These are phyloP conservation scores for Chlorodrepanis virens DNA, from an alignment of 2,113 vertebrate genomes.

Conservation along the genomic window DNA sequence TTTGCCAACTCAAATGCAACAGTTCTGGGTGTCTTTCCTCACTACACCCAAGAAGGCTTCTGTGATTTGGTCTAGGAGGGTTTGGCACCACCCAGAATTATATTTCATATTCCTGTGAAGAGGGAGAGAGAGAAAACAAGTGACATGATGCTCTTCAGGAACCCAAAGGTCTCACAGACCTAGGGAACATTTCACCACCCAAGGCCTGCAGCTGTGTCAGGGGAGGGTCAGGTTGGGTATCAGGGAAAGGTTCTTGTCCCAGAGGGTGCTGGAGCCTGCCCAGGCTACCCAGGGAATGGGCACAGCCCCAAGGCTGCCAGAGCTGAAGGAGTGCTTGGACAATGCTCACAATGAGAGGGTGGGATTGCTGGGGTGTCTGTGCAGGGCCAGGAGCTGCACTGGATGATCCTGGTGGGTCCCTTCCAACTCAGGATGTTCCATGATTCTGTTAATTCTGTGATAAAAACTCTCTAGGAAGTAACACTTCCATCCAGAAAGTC, in stretches of 20 bases:
- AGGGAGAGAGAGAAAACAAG: not conserved
- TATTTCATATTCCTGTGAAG: not conserved
- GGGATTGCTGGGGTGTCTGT: not conserved
- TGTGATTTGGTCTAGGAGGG: not conserved
- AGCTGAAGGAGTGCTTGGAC: not conserved
- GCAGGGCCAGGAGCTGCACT: not conserved
- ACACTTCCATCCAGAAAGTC: not conserved
- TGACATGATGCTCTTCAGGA: not conserved
- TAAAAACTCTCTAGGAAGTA: not conserved
- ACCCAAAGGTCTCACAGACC: not conserved
- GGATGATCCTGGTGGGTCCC: too few relatives aligned
- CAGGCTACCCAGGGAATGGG: not conserved
- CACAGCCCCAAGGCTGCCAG: not conserved
- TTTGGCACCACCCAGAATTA: not conserved
- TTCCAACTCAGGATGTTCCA: not conserved
- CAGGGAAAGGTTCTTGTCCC: not conserved
- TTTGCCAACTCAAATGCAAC: not conserved
- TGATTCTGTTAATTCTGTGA: not conserved
- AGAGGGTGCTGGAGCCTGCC: not conserved
- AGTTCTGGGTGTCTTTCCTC: not conserved
- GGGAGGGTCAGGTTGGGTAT: accelerated
- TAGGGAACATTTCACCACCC: not conserved
- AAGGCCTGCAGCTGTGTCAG: not conserved
- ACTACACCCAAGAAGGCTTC: not conserved
- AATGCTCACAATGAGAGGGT: accelerated